A percentile compares a stretch with the other conserved stretches of the same genome.
Conservation (phyloP, 1,140 invertebrate species). For the Drosophila watanabei region DNA sequence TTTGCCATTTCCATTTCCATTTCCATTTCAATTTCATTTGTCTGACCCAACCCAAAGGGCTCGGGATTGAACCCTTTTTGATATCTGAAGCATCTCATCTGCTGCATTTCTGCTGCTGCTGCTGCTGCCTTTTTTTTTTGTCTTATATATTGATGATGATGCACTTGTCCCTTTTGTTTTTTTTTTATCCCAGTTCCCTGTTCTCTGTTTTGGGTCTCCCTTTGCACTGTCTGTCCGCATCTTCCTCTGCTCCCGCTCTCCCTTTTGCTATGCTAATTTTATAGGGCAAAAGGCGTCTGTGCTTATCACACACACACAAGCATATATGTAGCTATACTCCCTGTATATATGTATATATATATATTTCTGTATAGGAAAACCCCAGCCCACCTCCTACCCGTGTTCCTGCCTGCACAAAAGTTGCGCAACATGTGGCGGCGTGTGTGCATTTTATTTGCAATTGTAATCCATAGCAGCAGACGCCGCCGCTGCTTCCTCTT, state of each 20-base stretch:
- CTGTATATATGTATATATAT: not conserved
- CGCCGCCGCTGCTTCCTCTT: slow-evolving; percentile 55
- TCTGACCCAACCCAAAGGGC: slow-evolving; percentile 14
- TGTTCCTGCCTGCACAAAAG: slow-evolving; percentile 46
- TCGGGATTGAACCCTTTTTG: slow-evolving; percentile 23
- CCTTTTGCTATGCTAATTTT: slow-evolving; percentile 62
- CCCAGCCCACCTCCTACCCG: slow-evolving; percentile 4
- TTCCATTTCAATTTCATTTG: slow-evolving; percentile 31
- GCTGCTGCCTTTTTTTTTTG: not conserved
- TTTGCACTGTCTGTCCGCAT: slow-evolving; percentile 44
- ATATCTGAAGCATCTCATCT: slow-evolving; percentile 29
- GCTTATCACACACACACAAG: slow-evolving; percentile 22
- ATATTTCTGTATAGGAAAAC: slow-evolving; percentile 17
- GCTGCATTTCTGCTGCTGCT: slow-evolving; percentile 18
- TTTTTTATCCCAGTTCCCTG: not conserved
- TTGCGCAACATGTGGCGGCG: slow-evolving; percentile 69
- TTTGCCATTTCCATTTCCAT: slow-evolving; percentile 4
- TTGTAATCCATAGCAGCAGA: slow-evolving; percentile 64
- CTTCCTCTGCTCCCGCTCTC: not conserved
- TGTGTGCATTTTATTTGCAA: slow-evolving; percentile 77
- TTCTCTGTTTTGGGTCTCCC: slow-evolving; percentile 23
- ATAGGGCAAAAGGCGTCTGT: slow-evolving; percentile 57
- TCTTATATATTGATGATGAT: slow-evolving; percentile 29
- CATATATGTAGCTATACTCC: not conserved
- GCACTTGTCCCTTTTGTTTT: slow-evolving; percentile 45